Conservation (phyloP, 2,888 invertebrate genomes). For the Eupithecia pulchellata region DNA sequence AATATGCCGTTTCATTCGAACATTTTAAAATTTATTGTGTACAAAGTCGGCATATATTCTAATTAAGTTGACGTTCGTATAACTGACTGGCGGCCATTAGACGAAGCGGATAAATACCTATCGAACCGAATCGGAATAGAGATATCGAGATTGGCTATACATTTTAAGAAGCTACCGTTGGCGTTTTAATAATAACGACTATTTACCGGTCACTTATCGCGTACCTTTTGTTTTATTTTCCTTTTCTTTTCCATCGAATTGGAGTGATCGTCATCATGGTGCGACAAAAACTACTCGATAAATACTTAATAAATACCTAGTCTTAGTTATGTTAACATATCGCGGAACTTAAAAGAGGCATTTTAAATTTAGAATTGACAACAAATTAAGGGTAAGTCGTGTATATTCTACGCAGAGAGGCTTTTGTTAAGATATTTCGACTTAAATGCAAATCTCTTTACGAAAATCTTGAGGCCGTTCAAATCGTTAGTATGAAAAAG, state of each 20-base stretch:
- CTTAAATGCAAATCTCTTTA: neutral
- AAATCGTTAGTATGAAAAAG: neutral
- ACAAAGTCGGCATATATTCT: conserved; percentile 78
- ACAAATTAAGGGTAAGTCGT: conserved; percentile 13
- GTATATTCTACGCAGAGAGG: neutral
- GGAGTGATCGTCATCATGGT: too few relatives aligned
- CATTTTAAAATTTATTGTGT: conserved; percentile 77
- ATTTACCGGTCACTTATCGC: too few relatives aligned
- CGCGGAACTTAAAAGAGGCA: too few relatives aligned
- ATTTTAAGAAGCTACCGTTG: conserved; percentile 36
- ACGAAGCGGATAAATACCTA: conserved; percentile 75
- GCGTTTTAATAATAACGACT: conserved; percentile 9
- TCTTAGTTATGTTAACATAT: too few relatives aligned
- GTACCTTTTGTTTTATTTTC: too few relatives aligned
- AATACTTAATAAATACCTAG: too few relatives aligned
- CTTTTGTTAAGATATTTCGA: neutral
- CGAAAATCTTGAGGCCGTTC: neutral
- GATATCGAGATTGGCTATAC: conserved; percentile 50
- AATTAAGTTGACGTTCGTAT: conserved; percentile 82
- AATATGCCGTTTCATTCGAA: conserved; percentile 79
- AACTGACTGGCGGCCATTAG: conserved; percentile 76
- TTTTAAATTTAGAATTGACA: conserved; percentile 11
- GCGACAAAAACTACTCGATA: too few relatives aligned
- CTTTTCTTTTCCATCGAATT: too few relatives aligned
- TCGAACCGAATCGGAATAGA: conserved; percentile 51